Evolutionary conservation across 2,888 invertebrate species (phyloP), one percentile per base, ranked within the genome.

Genomic region (Therioaphis trifolii): DNA sequence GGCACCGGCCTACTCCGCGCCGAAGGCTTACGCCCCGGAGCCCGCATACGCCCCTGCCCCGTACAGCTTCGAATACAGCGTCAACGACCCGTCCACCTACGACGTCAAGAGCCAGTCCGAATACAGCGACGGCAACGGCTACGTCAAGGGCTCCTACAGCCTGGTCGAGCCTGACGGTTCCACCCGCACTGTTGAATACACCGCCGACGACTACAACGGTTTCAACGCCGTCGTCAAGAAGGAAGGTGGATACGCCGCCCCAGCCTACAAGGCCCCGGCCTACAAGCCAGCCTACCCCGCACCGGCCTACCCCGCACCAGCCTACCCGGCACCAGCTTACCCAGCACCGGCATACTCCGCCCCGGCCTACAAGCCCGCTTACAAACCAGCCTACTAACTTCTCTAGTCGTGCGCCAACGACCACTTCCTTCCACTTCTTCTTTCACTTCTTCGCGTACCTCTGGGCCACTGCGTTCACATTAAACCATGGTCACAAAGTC

Each of bases 111-210:
- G 93, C 88, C 89, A 89, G 82, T 89, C 89, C 85, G 89, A 89
- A 14, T 85, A 85, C 79, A 84, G 85, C 89, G 75, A 87, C 84
- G 86, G 93, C 93, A 88, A 93, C 93, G 61, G 61, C 40, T 71
- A 71, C 79, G 79, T 82, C 52, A 71, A 74, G 58, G 79, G 79
- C 43, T 71, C 66, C 0, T 76, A 82, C 80, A 76, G 75, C 80
- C 52, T 82, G n/a, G 69, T 85, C 49, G 82, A 82, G 61, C 29
- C 75, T 27, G 93, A 93, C 89, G 93, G 94, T 80, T 93, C 93
- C 86, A 92, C 93, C 84, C 91, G 94, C 86, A 93, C 93, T 4
- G 93, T 94, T 84, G 91, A 92, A 89, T 94, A 94, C 89, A 91
- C 74, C 85, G 75, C 82, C 24, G 80, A 82, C 43, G 69, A 76